Conservation (phyloP, 2,113 vertebrate genomes). For the Zingel zingel region DNA sequence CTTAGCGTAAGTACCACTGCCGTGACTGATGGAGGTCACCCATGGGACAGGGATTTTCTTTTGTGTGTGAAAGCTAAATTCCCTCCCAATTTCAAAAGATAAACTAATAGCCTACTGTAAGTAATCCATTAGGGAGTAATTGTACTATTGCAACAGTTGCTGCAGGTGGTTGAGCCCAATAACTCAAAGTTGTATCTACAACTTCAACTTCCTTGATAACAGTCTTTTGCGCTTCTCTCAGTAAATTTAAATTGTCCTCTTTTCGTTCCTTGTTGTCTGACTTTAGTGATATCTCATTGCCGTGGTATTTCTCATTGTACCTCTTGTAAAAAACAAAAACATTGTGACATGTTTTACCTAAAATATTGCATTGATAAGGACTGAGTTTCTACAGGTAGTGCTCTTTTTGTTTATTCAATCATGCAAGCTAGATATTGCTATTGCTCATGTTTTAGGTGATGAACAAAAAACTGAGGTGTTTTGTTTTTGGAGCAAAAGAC, state of each 20-base stretch:
- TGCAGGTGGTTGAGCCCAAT: constrained; percentile 1
- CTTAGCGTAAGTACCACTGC: constrained; percentile 14
- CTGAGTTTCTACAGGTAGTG: background rate
- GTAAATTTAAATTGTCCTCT: background rate
- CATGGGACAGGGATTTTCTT: background rate
- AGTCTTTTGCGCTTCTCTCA: background rate
- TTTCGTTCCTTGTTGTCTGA: background rate
- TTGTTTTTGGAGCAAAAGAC: no score
- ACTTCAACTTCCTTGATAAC: no score
- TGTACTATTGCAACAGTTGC: constrained; percentile 17
- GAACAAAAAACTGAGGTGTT: no score
- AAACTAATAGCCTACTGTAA: background rate
- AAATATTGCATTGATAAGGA: background rate
- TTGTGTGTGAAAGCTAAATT: background rate
- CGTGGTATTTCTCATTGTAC: background rate
- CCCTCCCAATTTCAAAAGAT: background rate
- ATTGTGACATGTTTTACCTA: background rate
- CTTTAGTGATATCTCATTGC: background rate
- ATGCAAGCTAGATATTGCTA: background rate
- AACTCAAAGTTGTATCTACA: constrained; percentile 22
- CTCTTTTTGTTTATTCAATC: background rate
- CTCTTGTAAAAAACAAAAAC: background rate
- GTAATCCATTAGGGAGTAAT: constrained; percentile 17
- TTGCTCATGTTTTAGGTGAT: no score
- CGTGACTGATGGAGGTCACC: constrained; percentile 37